Base-by-base conservation (phyloP, 2,888 invertebrate species). In the Chrysina gloriosa region DNA sequence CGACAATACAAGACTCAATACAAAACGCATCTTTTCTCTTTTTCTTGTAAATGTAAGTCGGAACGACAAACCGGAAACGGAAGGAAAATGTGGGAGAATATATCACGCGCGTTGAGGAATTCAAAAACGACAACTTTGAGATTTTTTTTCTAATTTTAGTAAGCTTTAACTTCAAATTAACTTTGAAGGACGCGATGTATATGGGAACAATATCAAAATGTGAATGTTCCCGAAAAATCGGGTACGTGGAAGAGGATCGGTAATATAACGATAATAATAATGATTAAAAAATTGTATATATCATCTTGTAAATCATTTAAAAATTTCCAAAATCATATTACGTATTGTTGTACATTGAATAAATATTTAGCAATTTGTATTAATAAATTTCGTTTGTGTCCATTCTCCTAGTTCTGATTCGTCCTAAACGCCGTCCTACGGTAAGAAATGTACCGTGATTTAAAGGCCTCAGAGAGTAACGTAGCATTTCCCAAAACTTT, bases 341-440 rank as follows among this genome's bases (percentile, higher is more conserved):
- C 80, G 80, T 81, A 81, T 80, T 81, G 80, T 81, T 81, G 81
- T 81, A 81, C 78, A 78, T 79, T 80, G 78, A 79, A 80, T 80
- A 81, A 81, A 81, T 79, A 80, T 81, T 81, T 82, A 82, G 80
- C 76, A 76, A 80, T 81, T 81, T 81, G 78, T 81, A 81, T 78
- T 75, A 74, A 76, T 65, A 73, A 80, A 79, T 72, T 77, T 77
- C n/a, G n/a, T n/a, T n/a, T 56, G 80, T 74, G 69, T 81, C 77
- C 39, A 84, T 79, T 56, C 76, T 71, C 67, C 76, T 76, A 48
- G 84, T 83, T 79, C 48, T 83, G 73, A 66, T 84, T 84, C 81
- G 84, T 80, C 42, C 84, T 77, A 71, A 80, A 83, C 2, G 83
- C 77, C 82, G 82, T 83, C 19, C 82, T 82, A n/a, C n/a, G n/a